Percentiles rank a stretch among this genome's conserved stretches.
Evolutionary conservation across 2,113 vertebrate species (phyloP).

Genomic region (Dicentrarchus labrax): DNA sequence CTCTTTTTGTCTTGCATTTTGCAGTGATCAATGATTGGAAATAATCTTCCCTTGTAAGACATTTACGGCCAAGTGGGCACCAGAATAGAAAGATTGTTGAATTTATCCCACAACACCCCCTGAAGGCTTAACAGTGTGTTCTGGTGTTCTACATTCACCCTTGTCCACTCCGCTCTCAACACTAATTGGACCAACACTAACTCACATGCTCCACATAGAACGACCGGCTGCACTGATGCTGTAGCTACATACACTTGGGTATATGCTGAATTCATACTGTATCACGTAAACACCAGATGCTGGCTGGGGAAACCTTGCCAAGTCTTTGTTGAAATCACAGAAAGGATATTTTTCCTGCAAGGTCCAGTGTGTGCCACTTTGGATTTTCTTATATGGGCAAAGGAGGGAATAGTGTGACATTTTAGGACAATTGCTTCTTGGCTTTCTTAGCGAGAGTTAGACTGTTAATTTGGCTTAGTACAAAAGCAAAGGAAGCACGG

Average conservation of each 20-base stretch:
- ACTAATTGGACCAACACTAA: conserved; percentile 54
- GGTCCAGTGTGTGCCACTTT: neutral
- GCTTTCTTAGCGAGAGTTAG: neutral
- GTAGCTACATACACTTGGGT: conserved; percentile 39
- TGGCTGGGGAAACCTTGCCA: conserved; percentile 23
- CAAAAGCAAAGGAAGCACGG: neutral
- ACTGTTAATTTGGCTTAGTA: neutral
- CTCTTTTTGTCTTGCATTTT: conserved; percentile 20
- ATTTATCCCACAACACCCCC: conserved; percentile 55
- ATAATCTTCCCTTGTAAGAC: conserved; percentile 39
- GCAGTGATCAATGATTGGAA: conserved; percentile 32
- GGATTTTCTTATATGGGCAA: neutral
- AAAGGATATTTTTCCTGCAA: neutral
- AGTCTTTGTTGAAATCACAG: conserved; percentile 25
- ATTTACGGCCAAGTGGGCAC: conserved; percentile 28
- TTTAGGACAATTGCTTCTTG: neutral
- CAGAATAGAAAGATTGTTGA: conserved; percentile 22
- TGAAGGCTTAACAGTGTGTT: conserved; percentile 35
- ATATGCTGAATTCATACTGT: conserved; percentile 54
- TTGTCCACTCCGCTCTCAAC: conserved; percentile 39
- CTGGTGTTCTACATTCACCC: conserved; percentile 35
- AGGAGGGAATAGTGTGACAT: neutral
- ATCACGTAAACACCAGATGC: conserved; percentile 59
- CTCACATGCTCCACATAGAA: conserved; percentile 7
- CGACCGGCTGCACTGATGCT: conserved; percentile 14